Evolutionary conservation across 2,113 vertebrate species (phyloP).

Genomic region (Mormoops blainvillei): DNA sequence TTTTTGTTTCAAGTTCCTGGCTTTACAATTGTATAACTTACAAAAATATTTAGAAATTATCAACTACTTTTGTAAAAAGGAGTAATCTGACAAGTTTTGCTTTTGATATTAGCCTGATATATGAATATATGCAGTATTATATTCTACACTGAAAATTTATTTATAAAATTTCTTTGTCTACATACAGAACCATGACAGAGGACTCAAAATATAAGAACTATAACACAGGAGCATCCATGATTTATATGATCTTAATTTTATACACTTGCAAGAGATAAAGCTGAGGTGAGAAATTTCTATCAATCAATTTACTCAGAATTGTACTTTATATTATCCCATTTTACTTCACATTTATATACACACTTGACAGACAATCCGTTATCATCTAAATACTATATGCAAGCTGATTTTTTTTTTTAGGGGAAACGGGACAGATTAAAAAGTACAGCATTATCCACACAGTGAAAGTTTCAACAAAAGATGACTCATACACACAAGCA

Average conservation of each 20-base stretch:
- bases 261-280: not conserved
- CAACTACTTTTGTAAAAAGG: not conserved
- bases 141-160: not conserved
- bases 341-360: not conserved
- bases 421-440: not conserved
- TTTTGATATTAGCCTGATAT: not conserved
- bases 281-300: not conserved
- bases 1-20: not conserved
- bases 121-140: not conserved
- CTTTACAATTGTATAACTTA: not conserved
- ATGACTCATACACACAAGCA: not conserved
- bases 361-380: not conserved
- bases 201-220: not conserved
- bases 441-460: not conserved
- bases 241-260: not conserved
- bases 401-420: not conserved
- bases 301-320: not conserved
- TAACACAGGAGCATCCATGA: not conserved
- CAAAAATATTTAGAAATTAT: not conserved
- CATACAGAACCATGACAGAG: not conserved
- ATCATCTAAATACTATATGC: not conserved
- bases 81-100: not conserved
- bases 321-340: not conserved
- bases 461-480: not conserved
- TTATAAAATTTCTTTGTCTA: slow-evolving; percentile 25